These are phyloP conservation scores for Idaea straminata DNA, from an alignment of 2,888 invertebrate genomes.

Conservation along the genomic window DNA sequence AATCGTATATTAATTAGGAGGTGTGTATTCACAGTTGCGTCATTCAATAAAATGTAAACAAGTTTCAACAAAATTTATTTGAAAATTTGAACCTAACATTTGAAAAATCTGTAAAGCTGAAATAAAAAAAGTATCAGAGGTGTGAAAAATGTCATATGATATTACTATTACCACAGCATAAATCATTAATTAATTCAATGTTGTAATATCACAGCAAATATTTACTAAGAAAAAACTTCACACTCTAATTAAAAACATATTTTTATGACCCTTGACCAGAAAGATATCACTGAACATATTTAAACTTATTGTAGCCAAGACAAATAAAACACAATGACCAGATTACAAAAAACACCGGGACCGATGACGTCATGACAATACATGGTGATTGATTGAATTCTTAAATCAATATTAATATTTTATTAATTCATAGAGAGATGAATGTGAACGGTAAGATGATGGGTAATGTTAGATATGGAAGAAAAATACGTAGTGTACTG, in stretches of 20 bases:
- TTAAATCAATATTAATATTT: background rate
- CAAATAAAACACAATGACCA: background rate
- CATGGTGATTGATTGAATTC: background rate
- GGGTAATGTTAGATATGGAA: background rate
- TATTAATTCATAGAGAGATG: background rate
- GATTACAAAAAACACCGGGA: background rate
- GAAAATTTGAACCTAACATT: background rate
- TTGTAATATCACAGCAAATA: too few species aligned
- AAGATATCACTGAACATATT: background rate
- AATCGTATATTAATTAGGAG: background rate
- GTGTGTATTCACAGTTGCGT: background rate
- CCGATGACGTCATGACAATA: background rate
- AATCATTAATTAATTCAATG: too few species aligned
- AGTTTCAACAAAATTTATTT: background rate
- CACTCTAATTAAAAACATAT: background rate
- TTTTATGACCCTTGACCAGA: background rate
- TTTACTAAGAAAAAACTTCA: background rate
- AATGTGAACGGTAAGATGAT: background rate
- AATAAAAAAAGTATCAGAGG: too few species aligned
- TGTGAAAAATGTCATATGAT: too few species aligned
- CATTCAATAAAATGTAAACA: background rate
- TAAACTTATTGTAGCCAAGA: background rate
- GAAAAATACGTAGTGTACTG: too few species aligned
- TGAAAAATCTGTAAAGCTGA: background rate
- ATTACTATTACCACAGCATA: too few species aligned